Evolutionary conservation across 2,797 vertebrate species (phyloP), one percentile per base, ranked within the genome.

Genomic region (Brachymystax lenok): DNA sequence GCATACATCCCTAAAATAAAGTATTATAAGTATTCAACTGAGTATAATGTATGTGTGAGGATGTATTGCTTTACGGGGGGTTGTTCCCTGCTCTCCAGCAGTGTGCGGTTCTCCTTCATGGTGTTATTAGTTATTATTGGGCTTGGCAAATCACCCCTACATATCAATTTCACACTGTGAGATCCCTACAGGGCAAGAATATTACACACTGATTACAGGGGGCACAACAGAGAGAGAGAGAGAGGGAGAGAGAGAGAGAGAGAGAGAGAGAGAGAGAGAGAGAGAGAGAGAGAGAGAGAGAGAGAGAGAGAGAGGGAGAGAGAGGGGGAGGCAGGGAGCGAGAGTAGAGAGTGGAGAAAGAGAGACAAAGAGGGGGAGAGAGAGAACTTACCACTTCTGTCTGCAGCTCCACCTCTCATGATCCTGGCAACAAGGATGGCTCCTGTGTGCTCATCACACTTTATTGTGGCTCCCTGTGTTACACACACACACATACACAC

Each of bases 391-490:
- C 98, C 97, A 56, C 98, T 99, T 93, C 97, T 94, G 19, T 99
- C 97, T 0, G 98, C 97, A 12, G 97, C 97, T 17, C 97, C 97
- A 82, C 98, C 98, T 83, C 92, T 95, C 97, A 99, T 97, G 91
- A 99, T 98, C 76, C 98, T 92, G 24, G 97, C 97, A 76, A 98
- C 96, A 21, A 96, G 5, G 78, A 98, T 94, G 14, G 96, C 95
- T 77, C 97, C 96, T 0, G 94, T 96, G 59, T 90, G 86, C 28
- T 99, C 97, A 10, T 99, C 95, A 30, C 93, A 95, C 88, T 96
- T 96, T 88, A 99, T 99, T 2, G 97, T 99, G 68, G 96, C 98
- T 74, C 97, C 96, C 97, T 88, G 78, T 59, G 71, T 3, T 3
- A 77, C 73, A 75, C 14, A 59, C 61, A 69, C 51, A 78, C 61